These are phyloP conservation scores for Xenentodon cancila DNA, from an alignment of 2,797 vertebrate species.

Conservation along the genomic window DNA sequence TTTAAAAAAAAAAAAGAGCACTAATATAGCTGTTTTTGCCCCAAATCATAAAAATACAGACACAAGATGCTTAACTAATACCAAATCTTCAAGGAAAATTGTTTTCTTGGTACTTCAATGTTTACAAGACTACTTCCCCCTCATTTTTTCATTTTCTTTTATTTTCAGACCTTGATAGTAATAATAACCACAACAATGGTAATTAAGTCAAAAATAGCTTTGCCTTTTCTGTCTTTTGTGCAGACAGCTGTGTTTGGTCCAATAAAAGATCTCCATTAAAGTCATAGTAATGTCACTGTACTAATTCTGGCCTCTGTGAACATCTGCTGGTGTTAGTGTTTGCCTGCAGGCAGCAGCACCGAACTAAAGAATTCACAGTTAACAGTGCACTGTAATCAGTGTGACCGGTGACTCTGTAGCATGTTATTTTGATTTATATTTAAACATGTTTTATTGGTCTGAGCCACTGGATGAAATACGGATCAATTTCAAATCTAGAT, in stretches of 20 bases:
- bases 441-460: no score
- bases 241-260: not conserved
- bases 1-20: not conserved
- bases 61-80: not conserved
- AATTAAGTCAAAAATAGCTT: not conserved
- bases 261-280: constrained; percentile 14
- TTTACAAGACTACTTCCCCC: not conserved
- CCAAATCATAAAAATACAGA: not conserved
- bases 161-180: constrained; percentile 16
- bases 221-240: constrained; percentile 14
- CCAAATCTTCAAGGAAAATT: not conserved
- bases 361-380: constrained; percentile 47
- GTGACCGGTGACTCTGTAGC: constrained; percentile 8
- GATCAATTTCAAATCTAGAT: no score
- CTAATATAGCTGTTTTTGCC: not conserved
- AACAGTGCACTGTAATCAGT: constrained; percentile 39
- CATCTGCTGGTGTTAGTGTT: constrained; percentile 41
- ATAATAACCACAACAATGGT: not conserved
- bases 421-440: not conserved
- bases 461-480: no score
- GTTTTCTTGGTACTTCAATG: constrained; percentile 6
- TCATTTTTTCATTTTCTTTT: constrained; percentile 8
- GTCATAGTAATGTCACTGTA: constrained; percentile 20
- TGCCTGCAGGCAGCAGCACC: constrained; percentile 34
- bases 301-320: constrained; percentile 41